Base-by-base conservation (phyloP, 2,888 invertebrate species). In the Holacanthella duospinosa region DNA sequence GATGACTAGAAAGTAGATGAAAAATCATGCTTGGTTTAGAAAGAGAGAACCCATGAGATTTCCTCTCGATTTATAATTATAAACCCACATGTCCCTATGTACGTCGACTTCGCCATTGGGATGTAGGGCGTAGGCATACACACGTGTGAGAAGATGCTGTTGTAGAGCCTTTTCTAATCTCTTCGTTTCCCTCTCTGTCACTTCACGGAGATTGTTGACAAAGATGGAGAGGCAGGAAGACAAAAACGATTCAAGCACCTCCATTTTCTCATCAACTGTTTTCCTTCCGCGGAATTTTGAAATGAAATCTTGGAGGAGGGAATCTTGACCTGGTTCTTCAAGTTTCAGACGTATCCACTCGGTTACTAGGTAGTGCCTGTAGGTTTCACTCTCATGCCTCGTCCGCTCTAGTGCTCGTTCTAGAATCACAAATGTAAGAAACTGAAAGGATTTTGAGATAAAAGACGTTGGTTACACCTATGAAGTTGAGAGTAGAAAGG, bases 31-130 rank as follows among this genome's bases (percentile, higher is more conserved):
- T 16, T 16, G 16, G 16, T 9, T 43, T 43, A 43, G 16, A 16
- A 19, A 43, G 19, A 19, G 19, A 43, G 12, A 16, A 16, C 43
- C 19, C 12, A 16, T 43, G 12, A 43, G 19, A 43, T 12, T 43
- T 43, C 43, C 12, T 43, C 19, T 43, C 19, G 19, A 12, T 43
- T 16, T 19, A 43, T 19, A 21, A 21, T 21, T 21, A 16, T 48
- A 21, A 21, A 81, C 85, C 82, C 75, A 89, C 88, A 88, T 87
- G 77, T 97, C 97, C 66, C 96, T 79, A 27, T 88, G 86, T 67
- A 92, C 83, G 79, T 99, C 97, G 0, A 91, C 94, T 77, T 97
- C 97, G 2, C 93, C 93, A 77, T 97, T 96, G 4, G 97, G 97
- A 80, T 93, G 95, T 78, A 99, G 83, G 57, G 96, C 94, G 75